A percentile compares a stretch with the other conserved stretches of the same genome.
Conservation (phyloP, 2,797 vertebrate genomes). For the Myioborus melanocephalus region DNA sequence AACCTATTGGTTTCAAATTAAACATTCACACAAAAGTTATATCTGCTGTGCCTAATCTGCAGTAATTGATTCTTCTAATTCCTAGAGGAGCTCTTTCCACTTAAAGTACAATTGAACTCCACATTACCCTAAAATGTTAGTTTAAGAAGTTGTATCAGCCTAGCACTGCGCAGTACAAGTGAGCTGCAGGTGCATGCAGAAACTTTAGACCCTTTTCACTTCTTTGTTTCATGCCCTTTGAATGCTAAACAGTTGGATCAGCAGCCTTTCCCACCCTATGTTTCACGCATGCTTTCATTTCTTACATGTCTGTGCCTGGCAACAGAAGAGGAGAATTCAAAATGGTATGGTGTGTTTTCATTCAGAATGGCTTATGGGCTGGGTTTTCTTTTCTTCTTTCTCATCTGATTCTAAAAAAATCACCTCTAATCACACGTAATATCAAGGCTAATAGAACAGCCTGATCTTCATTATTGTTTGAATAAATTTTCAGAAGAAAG, state of each 20-base stretch:
- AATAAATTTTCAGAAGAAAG: constrained; percentile 42
- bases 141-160: constrained; percentile 27
- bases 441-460: constrained; percentile 24
- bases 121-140: constrained; percentile 29
- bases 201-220: not conserved
- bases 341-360: not conserved
- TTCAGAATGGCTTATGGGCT: not conserved
- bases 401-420: constrained; percentile 16
- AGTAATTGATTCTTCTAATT: constrained; percentile 47
- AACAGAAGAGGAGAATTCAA: not conserved
- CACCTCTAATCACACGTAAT: constrained; percentile 24
- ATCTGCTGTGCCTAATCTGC: constrained; percentile 2
- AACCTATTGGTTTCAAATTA: constrained; percentile 46
- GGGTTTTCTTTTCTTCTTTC: constrained; percentile 22
- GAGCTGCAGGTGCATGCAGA: not conserved
- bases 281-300: not conserved
- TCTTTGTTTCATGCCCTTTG: not conserved
- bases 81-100: constrained; percentile 16
- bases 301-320: not conserved
- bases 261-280: not conserved
- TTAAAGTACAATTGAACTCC: constrained; percentile 50
- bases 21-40: constrained; percentile 46
- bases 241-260: not conserved
- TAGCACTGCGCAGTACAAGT: not conserved
- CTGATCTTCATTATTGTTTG: constrained; percentile 43